Evolutionary conservation across 2,888 invertebrate genomes (phyloP), one percentile per base, ranked within the genome.

Genomic region (Gonocerus acuteangulatus): DNA sequence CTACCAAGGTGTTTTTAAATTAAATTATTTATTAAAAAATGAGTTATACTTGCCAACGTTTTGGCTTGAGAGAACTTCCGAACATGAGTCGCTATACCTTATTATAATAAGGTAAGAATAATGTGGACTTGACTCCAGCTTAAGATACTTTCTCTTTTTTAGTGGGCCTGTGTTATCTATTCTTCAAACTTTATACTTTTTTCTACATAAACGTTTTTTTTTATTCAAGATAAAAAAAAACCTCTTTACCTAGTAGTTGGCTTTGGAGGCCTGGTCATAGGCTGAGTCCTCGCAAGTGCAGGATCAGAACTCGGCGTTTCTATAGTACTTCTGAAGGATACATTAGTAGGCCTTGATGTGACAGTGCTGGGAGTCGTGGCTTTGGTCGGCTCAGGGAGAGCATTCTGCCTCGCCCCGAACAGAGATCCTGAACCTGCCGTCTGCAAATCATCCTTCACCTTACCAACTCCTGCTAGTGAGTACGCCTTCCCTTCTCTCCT

Each of bases 311-410:
- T 62, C 2, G 65, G 65, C 0, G 65, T 65, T 47, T 65, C 65
- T 15, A 65, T 65, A 13, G 65, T 65, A 49, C 65, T 65, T 16
- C 65, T 52, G 42, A 65, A 65, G 21, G 62, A 61, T 2, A 65
- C 60, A 18, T 65, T 65, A 15, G 65, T 65, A 1, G 65, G 63
- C n/a, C 62, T 16, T 34, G 60, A 63, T 11, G 48, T 59, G n/a
- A 44, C 61, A 7, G 49, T 22, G 2, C 39, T 51, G 2, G 48
- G 59, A n/a, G 23, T 57, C 7, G 57, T 57, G 6, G 57, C 27
- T 2, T 56, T 57, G 18, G 63, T 27, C 2, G 45, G 22, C 27
- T 45, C 49, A 18, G 47, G 47, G n/a, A 39, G n/a, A n/a, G 9
- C n/a, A n/a, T 39, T 39, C 15, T 39, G 39, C 15, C 15, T 11